These are phyloP conservation scores for Drosophila pandora DNA, from an alignment of 1,140 invertebrate genomes.

Conservation along the genomic window DNA sequence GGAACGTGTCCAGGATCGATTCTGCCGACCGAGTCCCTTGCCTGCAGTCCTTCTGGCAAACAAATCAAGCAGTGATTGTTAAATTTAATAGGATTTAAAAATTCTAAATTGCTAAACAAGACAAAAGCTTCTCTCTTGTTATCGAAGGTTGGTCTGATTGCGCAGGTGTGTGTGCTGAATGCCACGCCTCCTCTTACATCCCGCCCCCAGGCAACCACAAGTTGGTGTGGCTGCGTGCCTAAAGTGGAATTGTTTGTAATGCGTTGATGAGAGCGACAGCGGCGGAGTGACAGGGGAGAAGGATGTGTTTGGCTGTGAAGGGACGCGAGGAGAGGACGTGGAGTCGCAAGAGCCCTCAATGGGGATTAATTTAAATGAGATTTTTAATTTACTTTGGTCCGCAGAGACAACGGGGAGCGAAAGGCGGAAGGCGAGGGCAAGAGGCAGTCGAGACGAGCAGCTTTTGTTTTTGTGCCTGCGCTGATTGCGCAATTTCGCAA, in stretches of 20 bases:
- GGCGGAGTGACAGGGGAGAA: conserved; percentile 1
- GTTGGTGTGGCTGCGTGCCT: conserved; percentile 66
- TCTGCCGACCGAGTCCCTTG: conserved; percentile 10
- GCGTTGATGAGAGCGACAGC: conserved; percentile 55
- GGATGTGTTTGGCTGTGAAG: not conserved
- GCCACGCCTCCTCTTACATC: conserved; percentile 12
- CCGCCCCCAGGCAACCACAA: conserved; percentile 58
- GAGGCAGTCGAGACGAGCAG: not conserved
- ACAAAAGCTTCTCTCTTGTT: conserved; percentile 39
- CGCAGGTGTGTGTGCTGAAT: conserved; percentile 4
- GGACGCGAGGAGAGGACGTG: not conserved
- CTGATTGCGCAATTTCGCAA: conserved; percentile 32
- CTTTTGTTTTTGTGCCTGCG: conserved; percentile 27
- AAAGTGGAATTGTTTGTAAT: conserved; percentile 81
- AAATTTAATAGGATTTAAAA: conserved; percentile 75
- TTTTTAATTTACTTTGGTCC: conserved; percentile 64
- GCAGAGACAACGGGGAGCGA: not conserved
- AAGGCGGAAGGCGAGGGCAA: not conserved
- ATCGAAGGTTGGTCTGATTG: conserved; percentile 12
- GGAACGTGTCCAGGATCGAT: conserved; percentile 31
- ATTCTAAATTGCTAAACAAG: conserved; percentile 76
- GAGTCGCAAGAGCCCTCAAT: conserved; percentile 40
- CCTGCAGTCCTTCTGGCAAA: conserved; percentile 34
- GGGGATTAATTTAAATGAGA: conserved; percentile 73
- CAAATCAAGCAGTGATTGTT: conserved; percentile 75